Evolutionary conservation across 2,888 invertebrate genomes (phyloP), one percentile per base, ranked within the genome.

Genomic region (Spialia ferax): DNA sequence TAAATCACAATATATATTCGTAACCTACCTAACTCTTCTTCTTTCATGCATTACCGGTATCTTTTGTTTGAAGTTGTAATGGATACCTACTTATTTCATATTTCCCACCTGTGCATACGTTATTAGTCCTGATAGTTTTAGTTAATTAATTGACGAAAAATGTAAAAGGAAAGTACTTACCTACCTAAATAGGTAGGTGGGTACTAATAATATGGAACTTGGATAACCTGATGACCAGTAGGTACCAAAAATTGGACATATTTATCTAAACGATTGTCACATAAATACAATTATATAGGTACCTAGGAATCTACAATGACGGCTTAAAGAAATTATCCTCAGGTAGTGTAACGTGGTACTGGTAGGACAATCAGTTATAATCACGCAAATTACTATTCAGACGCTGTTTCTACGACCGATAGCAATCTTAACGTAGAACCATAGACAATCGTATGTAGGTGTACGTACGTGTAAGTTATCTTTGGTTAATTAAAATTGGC

Each of bases 401-500:
- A 73, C 74, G 75, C 71, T 75, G 83, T 84, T 78, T 75, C 76
- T 48, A 48, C 48, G 22, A 56, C 56, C 57, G 35, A 64, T 57
- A 57, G 15, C 32, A 82, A 88, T 88, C 86, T 84, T 74, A 79
- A 85, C 78, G 82, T 79, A 78, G 77, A 81, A 76, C 76, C 77
- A 78, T 80, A 83, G 79, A 87, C 87, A 87, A 87, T 86, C 82
- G 83, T 77, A 74, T 73, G 81, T 83, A 83, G 82, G 81, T 83
- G 81, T 83, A 84, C 83, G 81, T 83, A n/a, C n/a, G 82, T 84
- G 81, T 80, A 84, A 86, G 84, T 87, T 88, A 91, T 90, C 88
- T 87, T 87, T 84, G 83, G 83, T 86, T 90, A 91, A 91, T 92
- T 93, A 90, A 90, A 91, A 92, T 92, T 92, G 89, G 88, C 87